Conservation (phyloP, 23 tunicate species). For the Halocynthia aurantium region DNA sequence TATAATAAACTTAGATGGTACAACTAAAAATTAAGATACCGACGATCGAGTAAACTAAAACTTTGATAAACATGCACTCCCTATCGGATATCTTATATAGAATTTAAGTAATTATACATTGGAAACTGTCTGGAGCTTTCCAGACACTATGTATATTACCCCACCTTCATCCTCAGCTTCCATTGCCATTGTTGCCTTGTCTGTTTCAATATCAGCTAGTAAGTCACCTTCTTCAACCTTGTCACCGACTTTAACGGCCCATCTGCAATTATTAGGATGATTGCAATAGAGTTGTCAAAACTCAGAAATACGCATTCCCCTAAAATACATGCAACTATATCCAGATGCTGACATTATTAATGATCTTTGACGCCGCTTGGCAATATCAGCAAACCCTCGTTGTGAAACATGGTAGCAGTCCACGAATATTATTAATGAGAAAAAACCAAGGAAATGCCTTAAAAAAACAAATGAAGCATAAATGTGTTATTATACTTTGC, state of each 20-base stretch:
- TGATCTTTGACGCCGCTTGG: not conserved
- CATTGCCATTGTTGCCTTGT: slow-evolving; percentile 89
- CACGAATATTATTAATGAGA: not conserved
- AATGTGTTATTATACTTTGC: slow-evolving; percentile 32
- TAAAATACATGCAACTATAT: not conserved
- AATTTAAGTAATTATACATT: too few species aligned
- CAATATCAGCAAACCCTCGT: not conserved
- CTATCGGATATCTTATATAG: too few species aligned
- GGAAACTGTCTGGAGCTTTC: too few species aligned
- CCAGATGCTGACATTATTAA: not conserved
- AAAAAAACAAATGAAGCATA: not conserved
- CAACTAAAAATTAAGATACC: too few species aligned
- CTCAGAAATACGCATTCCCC: not conserved
- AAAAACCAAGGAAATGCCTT: not conserved
- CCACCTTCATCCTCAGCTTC: slow-evolving; percentile 85
- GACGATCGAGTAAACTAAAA: too few species aligned
- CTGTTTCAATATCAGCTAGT: slow-evolving; percentile 91
- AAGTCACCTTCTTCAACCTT: slow-evolving; percentile 92
- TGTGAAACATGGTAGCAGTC: not conserved
- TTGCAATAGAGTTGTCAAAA: not conserved
- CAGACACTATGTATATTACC: not conserved
- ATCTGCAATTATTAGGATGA: slow-evolving; percentile 30
- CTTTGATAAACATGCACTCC: too few species aligned
- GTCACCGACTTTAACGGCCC: slow-evolving; percentile 85
- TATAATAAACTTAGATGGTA: too few species aligned